Evolutionary conservation across 1,140 invertebrate species (phyloP), one percentile per base, ranked within the genome.

Genomic region (Cherax destructor): DNA sequence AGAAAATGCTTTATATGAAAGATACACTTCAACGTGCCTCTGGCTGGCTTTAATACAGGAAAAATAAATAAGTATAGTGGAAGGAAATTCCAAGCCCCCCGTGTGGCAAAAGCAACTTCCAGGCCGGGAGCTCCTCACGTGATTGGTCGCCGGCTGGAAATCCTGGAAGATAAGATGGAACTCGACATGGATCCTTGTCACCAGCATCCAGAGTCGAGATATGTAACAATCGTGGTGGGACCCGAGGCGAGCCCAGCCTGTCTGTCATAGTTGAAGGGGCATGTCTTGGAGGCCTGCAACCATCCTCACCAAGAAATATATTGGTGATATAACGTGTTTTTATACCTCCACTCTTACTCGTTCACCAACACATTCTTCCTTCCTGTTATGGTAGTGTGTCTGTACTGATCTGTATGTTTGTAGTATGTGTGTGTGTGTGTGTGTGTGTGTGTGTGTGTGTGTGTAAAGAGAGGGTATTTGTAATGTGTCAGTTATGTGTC

Each of bases 101-200:
- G 81, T 91, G 88, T 91, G 88, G 88, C 88, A 91, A 91, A 85
- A 91, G 88, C 88, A 78, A 61, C 88, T 84, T 91, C 88, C 88
- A 91, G 88, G 47, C 81, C 83, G 50, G 88, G 52, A 78, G 78
- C 56, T 69, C 88, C 72, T 91, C 88, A 91, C 88, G 88, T 91
- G 88, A 91, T 91, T 91, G 88, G 88, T 91, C 88, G 88, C 88
- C 88, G 88, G 49, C 88, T 91, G 88, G 88, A 91, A 91, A 84
- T 91, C 88, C 88, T 91, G 80, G 76, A 72, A 91, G 88, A 91
- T 91, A 91, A 91, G 88, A 91, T 91, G 88, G 88, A 91, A 78
- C 88, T 83, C 76, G 61, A 85, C 88, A 91, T 91, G 88, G 88
- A 91, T 91, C 88, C 88, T 91, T 91, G 88, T 91, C 88, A 91